A percentile compares a stretch with the other conserved stretches of the same genome.
Evolutionary conservation across 2,797 vertebrate genomes (phyloP).

Genomic region (Bovichtus variegatus): DNA sequence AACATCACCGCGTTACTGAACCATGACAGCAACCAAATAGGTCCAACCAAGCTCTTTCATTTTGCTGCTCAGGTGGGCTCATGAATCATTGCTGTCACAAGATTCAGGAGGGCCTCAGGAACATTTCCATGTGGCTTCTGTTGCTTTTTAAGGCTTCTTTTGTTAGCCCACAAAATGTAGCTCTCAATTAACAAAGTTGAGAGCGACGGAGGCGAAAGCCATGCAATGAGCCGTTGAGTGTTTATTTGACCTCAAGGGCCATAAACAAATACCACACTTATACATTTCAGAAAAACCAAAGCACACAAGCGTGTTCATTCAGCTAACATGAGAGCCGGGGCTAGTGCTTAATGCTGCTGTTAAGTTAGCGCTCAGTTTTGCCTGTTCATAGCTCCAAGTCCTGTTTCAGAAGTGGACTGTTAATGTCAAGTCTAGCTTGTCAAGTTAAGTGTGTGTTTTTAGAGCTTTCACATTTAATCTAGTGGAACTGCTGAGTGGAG

Average conservation of each 20-base stretch:
- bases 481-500: constrained; percentile 21
- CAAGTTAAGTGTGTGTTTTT: constrained; percentile 46
- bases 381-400: constrained; percentile 9
- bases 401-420: constrained; percentile 42
- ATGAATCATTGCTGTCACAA: constrained; percentile 32
- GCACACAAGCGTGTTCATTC: constrained; percentile 13
- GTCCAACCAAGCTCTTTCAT: constrained; percentile 24
- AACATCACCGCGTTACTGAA: constrained; percentile 24
- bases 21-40: constrained; percentile 71
- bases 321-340: constrained; percentile 7
- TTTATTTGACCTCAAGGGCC: constrained; percentile 49
- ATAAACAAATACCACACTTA: constrained; percentile 52
- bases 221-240: constrained; percentile 16
- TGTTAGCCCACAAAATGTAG: constrained; percentile 16
- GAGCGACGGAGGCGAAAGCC: constrained; percentile 10
- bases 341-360: constrained; percentile 7
- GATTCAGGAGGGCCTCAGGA: constrained; percentile 16
- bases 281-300: constrained; percentile 33
- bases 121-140: constrained; percentile 23
- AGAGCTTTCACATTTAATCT: constrained; percentile 43
- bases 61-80: constrained; percentile 44
- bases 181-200: constrained; percentile 7
- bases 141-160: constrained; percentile 27
- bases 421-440: constrained; percentile 33
- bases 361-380: constrained; percentile 2